These are phyloP conservation scores for Anoplopoma fimbria DNA, from an alignment of 2,113 vertebrate species.

Conservation along the genomic window DNA sequence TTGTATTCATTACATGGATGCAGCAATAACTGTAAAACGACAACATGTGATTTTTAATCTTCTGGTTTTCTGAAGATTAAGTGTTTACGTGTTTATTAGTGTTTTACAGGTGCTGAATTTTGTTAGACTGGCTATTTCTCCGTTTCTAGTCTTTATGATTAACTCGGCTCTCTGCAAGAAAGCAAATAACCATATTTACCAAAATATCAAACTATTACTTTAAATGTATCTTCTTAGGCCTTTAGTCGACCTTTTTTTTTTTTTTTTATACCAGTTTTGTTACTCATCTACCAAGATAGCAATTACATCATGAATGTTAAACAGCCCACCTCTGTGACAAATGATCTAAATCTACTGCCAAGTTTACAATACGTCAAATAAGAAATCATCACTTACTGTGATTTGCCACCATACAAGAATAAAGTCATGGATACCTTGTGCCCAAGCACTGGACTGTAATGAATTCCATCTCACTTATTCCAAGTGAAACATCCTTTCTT, in stretches of 20 bases:
- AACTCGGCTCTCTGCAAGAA: not conserved
- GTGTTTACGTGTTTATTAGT: not conserved
- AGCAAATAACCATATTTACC: not conserved
- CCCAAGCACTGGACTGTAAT: slow-evolving; percentile 29
- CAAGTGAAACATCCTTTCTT: slow-evolving; percentile 55
- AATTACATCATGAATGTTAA: slow-evolving; percentile 2
- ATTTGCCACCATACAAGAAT: slow-evolving; percentile 20
- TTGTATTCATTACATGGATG: not conserved
- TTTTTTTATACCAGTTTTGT: not conserved
- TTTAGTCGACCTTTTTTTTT: not conserved
- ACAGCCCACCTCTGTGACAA: not conserved
- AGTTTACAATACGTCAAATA: slow-evolving; percentile 20
- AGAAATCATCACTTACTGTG: slow-evolving; percentile 19
- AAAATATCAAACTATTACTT: not conserved
- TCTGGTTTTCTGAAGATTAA: not conserved
- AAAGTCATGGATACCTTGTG: slow-evolving; percentile 29
- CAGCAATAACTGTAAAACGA: not conserved
- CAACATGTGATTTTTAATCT: not conserved
- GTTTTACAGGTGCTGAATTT: not conserved
- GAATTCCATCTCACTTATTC: slow-evolving; percentile 54
- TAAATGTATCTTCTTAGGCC: not conserved
- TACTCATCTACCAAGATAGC: not conserved
- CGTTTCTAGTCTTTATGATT: not conserved
- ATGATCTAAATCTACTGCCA: not conserved
- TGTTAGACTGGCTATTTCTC: not conserved